A percentile compares a stretch with the other conserved stretches of the same genome.
phyloP scores from a whole-genome alignment of 1,140 invertebrate species.

The Euwallacea fornicatus region DNA sequence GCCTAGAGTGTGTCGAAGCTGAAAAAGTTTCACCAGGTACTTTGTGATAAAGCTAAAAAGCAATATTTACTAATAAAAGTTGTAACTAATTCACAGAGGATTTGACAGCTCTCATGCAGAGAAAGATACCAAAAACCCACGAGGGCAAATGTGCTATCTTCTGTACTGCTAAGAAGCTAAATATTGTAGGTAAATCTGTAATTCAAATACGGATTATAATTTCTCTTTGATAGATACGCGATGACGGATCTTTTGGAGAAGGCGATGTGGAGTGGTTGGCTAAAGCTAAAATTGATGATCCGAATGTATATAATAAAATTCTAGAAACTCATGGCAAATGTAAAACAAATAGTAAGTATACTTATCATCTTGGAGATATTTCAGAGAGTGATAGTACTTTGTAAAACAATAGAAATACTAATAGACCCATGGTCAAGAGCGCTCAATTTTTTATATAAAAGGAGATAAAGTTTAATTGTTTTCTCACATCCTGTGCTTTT shows the following conservation, averaged over 20 bases:
- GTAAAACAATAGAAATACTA: too few relatives aligned
- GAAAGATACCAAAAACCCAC: constrained; percentile 6
- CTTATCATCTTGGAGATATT: neutral
- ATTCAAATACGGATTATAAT: neutral
- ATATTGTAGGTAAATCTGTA: constrained; percentile 17
- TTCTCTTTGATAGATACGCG: constrained; percentile 16
- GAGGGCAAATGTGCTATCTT: constrained; percentile 24
- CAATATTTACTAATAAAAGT: too few relatives aligned
- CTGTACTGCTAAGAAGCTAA: constrained; percentile 16
- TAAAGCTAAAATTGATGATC: constrained; percentile 22
- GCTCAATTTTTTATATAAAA: too few relatives aligned
- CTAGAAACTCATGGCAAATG: neutral
- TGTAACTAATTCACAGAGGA: constrained; percentile 1
- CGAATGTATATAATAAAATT: constrained; percentile 16
- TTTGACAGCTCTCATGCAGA: constrained; percentile 6
- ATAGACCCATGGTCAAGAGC: too few relatives aligned
- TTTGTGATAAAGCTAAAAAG: too few relatives aligned
- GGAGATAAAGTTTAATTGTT: too few relatives aligned
- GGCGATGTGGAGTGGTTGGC: constrained; percentile 17
- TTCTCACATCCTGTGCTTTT: too few relatives aligned
- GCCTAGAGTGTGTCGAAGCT: constrained; percentile 7
- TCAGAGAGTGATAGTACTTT: too few relatives aligned
- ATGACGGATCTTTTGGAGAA: constrained; percentile 13
- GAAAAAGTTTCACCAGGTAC: constrained; percentile 14
- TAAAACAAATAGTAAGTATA: neutral